A percentile compares a stretch with the other conserved stretches of the same genome.
phyloP scores from a whole-genome alignment of 64 coral and sea anemone species.

The Anthopleura sola region DNA sequence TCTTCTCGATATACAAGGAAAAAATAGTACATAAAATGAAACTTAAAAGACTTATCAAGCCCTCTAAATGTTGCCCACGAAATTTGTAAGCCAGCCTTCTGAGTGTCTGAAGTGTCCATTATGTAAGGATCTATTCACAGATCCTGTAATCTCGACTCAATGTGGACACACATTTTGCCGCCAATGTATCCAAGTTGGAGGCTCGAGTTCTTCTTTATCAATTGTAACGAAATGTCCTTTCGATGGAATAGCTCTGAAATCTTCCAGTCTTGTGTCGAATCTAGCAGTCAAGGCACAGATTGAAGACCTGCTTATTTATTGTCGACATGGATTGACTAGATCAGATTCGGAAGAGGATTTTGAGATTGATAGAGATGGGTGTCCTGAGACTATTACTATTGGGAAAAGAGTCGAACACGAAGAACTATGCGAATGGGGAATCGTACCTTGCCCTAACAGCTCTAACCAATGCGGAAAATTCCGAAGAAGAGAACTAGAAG shows the following conservation, averaged over 20 bases:
- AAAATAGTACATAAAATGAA: conserved; percentile 5
- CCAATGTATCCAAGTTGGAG: conserved; percentile 64
- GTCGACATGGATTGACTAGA: conserved; percentile 84
- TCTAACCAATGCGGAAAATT: conserved; percentile 98
- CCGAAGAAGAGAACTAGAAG: conserved; percentile 63
- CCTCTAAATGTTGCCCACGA: conserved; percentile 76
- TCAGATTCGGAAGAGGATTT: conserved; percentile 92
- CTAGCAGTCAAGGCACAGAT: conserved; percentile 87
- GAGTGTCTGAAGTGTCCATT: conserved; percentile 85
- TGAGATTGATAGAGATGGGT: conserved; percentile 75
- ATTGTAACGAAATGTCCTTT: conserved; percentile 71
- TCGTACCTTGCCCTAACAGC: conserved; percentile 94
- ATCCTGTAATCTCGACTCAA: conserved; percentile 92
- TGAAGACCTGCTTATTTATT: conserved; percentile 89
- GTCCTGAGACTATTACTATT: conserved; percentile 70
- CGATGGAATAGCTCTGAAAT: conserved; percentile 64
- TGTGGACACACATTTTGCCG: conserved; percentile 98
- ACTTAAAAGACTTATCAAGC: background rate
- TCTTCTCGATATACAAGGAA: background rate
- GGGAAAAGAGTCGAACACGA: conserved; percentile 77
- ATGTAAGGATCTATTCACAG: conserved; percentile 72
- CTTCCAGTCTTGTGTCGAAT: conserved; percentile 75
- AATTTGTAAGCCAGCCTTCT: conserved; percentile 81
- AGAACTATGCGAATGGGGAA: conserved; percentile 61
- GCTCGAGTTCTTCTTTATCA: conserved; percentile 33